These are phyloP conservation scores for Endomychus coccineus DNA, from an alignment of 2,888 invertebrate genomes.

Conservation along the genomic window DNA sequence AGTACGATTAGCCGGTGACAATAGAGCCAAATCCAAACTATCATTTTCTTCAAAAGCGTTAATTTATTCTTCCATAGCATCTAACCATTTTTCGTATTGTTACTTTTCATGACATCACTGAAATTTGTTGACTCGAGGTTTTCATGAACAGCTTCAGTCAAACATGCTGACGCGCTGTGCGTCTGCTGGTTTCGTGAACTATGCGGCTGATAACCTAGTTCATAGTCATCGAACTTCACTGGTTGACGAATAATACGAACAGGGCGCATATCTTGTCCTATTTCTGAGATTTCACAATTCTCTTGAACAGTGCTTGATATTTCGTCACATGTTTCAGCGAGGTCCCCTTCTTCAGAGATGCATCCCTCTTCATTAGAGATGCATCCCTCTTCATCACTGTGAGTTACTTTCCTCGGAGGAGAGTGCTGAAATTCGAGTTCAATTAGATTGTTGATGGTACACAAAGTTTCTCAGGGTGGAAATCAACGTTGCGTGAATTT, in stretches of 20 bases:
- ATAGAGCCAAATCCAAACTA: constrained; percentile 20
- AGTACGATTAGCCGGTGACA: constrained; percentile 14
- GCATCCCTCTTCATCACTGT: too few relatives aligned
- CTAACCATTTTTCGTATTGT: constrained; percentile 18
- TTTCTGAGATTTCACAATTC: not conserved
- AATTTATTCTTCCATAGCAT: constrained; percentile 21
- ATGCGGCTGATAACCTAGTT: constrained; percentile 7
- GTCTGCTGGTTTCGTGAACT: too few relatives aligned
- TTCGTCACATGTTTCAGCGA: too few relatives aligned
- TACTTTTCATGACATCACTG: constrained; percentile 17
- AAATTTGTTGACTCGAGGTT: constrained; percentile 11
- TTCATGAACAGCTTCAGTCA: constrained; percentile 7
- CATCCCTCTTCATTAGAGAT: too few relatives aligned
- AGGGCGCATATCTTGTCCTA: constrained; percentile 1
- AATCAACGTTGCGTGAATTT: constrained; percentile 14
- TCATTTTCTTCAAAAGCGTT: constrained; percentile 20
- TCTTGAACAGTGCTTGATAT: too few relatives aligned
- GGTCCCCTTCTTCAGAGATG: constrained; percentile 1
- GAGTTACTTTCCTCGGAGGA: too few relatives aligned
- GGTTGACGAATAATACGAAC: constrained; percentile 5
- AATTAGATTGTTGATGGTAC: constrained; percentile 10
- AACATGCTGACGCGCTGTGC: constrained; percentile 6
- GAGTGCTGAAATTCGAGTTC: constrained; percentile 6
- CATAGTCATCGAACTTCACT: constrained; percentile 9
- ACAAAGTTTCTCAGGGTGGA: constrained; percentile 15